Evolutionary conservation across 2,888 invertebrate species (phyloP), one percentile per base, ranked within the genome.

Genomic region (Thecophora atra): DNA sequence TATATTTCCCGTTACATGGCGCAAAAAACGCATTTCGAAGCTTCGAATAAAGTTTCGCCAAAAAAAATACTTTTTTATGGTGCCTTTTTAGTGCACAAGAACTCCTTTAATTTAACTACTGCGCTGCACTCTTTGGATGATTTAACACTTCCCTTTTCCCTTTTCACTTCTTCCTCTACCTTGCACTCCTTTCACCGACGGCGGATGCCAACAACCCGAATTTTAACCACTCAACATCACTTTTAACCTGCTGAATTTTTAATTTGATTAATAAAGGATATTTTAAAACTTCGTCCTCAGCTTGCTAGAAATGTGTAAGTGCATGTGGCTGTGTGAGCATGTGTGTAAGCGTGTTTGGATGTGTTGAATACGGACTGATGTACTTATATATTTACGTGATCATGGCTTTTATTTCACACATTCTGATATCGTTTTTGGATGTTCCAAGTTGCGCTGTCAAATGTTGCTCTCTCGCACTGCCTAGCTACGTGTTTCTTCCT

Each of bases 231-330:
- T 26, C 21, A n/a, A 24, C 26, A 21, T 1, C 13, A 64, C 26
- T 64, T 47, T 64, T 64, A 15, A 58, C 26, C 47, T 47, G 47
- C 44, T 21, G 26, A 47, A 64, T 47, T 47, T 37, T 64, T 64
- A 64, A 64, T 44, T 24, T 44, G 24, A 47, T 64, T 64, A 47
- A 47, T 64, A 47, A 64, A 64, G 21, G 17, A 6, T 17, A 7
- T 47, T 47, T 26, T 5, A 64, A 26, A 47, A 64, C 15, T 64
- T 64, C 19, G 26, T 19, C 15, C 26, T 3, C 21, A 44, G 24
- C 13, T 64, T 21, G 26, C 1, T 2, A 21, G 24, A 44, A 47
- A 26, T 15, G 24, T 13, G 24, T 15, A 24, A 24, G 44, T 26
- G 2, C n/a, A n/a, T 42, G 63, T 63, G 13, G 3, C 5, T 19